Evolutionary conservation across 1,140 invertebrate genomes (phyloP).

Genomic region (Octopus sinensis): DNA sequence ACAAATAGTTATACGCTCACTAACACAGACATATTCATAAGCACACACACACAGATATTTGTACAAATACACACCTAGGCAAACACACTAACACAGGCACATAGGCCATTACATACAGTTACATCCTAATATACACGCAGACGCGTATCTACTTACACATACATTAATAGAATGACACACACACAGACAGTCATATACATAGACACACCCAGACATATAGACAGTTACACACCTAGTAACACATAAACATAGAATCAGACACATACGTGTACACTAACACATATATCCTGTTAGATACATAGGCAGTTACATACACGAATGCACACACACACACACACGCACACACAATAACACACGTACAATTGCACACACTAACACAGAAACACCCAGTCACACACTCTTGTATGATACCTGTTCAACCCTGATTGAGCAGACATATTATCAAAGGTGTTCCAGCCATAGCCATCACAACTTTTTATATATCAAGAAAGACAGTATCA

Average conservation of each 20-base stretch:
- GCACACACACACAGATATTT: neutral
- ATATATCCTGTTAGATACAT: neutral
- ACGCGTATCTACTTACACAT: neutral
- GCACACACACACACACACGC: neutral
- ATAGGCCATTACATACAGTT: too few species aligned
- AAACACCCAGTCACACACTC: neutral
- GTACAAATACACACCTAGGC: neutral
- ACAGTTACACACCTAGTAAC: neutral
- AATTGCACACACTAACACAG: neutral
- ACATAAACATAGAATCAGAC: neutral
- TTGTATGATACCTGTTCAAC: too few species aligned
- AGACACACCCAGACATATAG: neutral
- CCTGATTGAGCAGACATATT: too few species aligned
- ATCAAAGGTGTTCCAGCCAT: too few species aligned
- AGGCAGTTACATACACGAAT: neutral
- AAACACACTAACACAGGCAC: neutral
- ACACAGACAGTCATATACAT: neutral
- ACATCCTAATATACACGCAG: neutral
- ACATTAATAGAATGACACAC: neutral
- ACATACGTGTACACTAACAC: neutral
- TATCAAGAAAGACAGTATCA: too few species aligned
- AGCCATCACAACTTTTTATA: too few species aligned
- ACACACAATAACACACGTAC: neutral
- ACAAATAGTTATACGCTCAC: neutral
- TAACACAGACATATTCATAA: neutral